These are phyloP conservation scores for Thera britannica DNA, from an alignment of 2,888 invertebrate genomes.

Conservation along the genomic window DNA sequence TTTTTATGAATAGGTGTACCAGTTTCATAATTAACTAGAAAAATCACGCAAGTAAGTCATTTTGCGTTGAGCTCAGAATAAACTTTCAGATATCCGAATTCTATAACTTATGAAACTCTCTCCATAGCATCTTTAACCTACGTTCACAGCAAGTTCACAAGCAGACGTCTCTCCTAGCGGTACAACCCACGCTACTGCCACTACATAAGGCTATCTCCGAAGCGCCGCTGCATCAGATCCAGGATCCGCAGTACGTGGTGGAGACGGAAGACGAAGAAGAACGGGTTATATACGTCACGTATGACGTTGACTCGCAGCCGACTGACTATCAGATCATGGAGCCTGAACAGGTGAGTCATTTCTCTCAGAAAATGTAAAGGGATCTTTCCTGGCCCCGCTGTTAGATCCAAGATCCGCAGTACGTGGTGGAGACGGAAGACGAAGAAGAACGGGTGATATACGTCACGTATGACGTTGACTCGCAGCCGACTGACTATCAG, in stretches of 20 bases:
- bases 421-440: constrained; percentile 41
- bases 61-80: no score
- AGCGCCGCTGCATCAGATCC: constrained; percentile 8
- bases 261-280: constrained; percentile 54
- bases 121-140: no score
- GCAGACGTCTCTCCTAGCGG: constrained; percentile 67
- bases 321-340: constrained; percentile 65
- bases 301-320: constrained; percentile 60
- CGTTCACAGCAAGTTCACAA: constrained; percentile 61
- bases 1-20: no score
- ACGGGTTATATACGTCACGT: constrained; percentile 76
- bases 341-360: constrained; percentile 57
- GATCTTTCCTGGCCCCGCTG: no score
- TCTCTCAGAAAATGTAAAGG: no score
- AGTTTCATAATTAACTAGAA: no score
- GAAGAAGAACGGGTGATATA: constrained; percentile 71
- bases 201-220: neutral
- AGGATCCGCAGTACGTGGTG: constrained; percentile 32
- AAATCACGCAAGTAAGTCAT: no score
- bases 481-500: constrained; percentile 57
- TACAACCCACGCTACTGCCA: constrained; percentile 12
- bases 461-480: constrained; percentile 71
- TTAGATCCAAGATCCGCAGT: constrained; percentile 17
- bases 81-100: no score
- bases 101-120: no score